Base-by-base conservation (phyloP, 2,888 invertebrate species). In the Andrena chrysosceles region DNA sequence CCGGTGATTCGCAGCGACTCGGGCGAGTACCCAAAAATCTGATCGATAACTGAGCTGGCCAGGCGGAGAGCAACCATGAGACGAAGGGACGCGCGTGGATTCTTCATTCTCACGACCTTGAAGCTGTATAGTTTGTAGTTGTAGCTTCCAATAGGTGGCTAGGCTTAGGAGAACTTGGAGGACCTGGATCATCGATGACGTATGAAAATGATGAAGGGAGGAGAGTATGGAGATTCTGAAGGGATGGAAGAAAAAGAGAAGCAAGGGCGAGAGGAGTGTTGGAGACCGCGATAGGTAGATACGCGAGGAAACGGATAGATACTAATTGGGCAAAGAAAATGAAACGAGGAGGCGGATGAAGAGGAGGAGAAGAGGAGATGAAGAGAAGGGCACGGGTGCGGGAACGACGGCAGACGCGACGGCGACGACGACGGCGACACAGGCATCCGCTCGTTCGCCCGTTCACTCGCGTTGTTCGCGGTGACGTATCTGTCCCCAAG, bases 401-500 rank as follows among this genome's bases (percentile, higher is more conserved):
- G 60, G 71, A 84, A 81, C 84, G 77, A 62, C 83, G 84, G 83
- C 85, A 86, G 90, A 89, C 91, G 87, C 87, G 80, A 79, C 87
- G 86, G 83, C 88, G 84, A 83, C 89, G 54, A 23, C 2, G 54
- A 54, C 54, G 13, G 13, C 54, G 20, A 79, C 86, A 78, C 84
- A 70, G 77, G 84, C 81, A 84, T 87, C 84, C 83, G 86, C 86
- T 7, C 52, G 52, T 52, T 52, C 52, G 56, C 26, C 23, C 26
- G 26, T 10, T 26, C 23, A 26, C 56, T 87, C 87, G 79, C 88
- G 85, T 88, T 91, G 91, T 91, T 91, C 91, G 87, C 87, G 87
- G 89, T 93, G 93, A 93, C 92, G 93, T 93, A 93, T 93, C 93
- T 93, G 92, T 93, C 93, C 93, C 93, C 83, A 86, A 93, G 93